phyloP scores from a whole-genome alignment of 2,113 vertebrate genomes.

The Asarcornis scutulata region DNA sequence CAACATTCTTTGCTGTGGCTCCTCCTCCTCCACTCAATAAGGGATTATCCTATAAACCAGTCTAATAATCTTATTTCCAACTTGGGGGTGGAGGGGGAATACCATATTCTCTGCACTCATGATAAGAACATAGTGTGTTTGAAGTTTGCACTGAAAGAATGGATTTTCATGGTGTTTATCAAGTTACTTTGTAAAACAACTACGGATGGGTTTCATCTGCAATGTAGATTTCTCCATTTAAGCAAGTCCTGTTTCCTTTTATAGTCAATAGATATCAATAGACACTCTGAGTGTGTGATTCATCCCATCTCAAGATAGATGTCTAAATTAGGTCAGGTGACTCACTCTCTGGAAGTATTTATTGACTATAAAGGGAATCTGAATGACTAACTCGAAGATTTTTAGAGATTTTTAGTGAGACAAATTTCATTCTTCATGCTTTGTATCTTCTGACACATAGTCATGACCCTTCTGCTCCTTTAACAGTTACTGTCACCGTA shows the following conservation, averaged over 20 bases:
- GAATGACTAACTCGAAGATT: slow-evolving; percentile 33
- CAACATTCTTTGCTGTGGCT: neutral
- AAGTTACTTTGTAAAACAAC: neutral
- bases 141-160: neutral
- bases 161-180: slow-evolving; percentile 6
- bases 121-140: neutral
- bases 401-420: neutral
- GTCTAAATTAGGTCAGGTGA: slow-evolving; percentile 68
- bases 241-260: slow-evolving; percentile 61
- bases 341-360: slow-evolving; percentile 64
- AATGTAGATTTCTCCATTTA: slow-evolving; percentile 18
- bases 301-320: slow-evolving; percentile 68
- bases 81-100: neutral
- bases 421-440: neutral
- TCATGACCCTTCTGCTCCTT: neutral
- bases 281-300: slow-evolving; percentile 62
- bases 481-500: neutral
- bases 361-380: slow-evolving; percentile 61
- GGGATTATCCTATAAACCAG: neutral
- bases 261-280: slow-evolving; percentile 73
- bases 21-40: neutral
- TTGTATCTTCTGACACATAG: neutral
- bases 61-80: neutral
- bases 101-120: neutral
- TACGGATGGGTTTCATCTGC: slow-evolving; percentile 16